phyloP scores from a whole-genome alignment of 2,888 invertebrate species.

The Kuschelorhynchus macadamiae region DNA sequence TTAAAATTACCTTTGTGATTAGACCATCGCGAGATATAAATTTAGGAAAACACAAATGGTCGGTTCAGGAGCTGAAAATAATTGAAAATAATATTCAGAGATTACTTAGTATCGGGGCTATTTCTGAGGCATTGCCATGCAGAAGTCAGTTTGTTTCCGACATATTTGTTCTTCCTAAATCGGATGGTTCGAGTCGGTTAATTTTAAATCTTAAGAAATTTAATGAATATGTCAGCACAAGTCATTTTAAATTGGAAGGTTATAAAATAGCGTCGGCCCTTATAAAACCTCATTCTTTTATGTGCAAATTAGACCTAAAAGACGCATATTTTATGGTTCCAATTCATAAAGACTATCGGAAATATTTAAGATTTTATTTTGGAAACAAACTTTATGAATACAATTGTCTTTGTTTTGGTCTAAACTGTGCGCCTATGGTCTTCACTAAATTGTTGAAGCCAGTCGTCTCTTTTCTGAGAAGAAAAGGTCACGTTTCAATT shows the following conservation, averaged over 20 bases:
- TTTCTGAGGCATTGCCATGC: slow-evolving; percentile 22
- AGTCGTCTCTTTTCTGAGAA: background rate
- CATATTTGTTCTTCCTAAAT: slow-evolving; percentile 26
- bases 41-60: no score
- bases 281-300: slow-evolving; percentile 9
- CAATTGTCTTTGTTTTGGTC: no score
- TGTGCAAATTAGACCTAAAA: slow-evolving; percentile 41
- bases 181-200: slow-evolving; percentile 12
- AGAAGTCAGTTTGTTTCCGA: slow-evolving; percentile 37
- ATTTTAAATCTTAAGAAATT: slow-evolving; percentile 44
- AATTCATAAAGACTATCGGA: background rate
- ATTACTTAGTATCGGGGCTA: slow-evolving; percentile 33
- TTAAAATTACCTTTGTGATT: no score
- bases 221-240: slow-evolving; percentile 27
- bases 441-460: no score
- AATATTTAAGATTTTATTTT: no score
- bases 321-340: background rate
- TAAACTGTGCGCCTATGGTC: no score
- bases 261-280: slow-evolving; percentile 21
- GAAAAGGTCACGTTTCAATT: slow-evolving; percentile 26
- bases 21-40: no score
- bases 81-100: background rate
- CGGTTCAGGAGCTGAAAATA: background rate
- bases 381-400: no score
- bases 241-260: slow-evolving; percentile 14